These are phyloP conservation scores for Corythaixoides concolor DNA, from an alignment of 2,113 vertebrate genomes.

Conservation along the genomic window DNA sequence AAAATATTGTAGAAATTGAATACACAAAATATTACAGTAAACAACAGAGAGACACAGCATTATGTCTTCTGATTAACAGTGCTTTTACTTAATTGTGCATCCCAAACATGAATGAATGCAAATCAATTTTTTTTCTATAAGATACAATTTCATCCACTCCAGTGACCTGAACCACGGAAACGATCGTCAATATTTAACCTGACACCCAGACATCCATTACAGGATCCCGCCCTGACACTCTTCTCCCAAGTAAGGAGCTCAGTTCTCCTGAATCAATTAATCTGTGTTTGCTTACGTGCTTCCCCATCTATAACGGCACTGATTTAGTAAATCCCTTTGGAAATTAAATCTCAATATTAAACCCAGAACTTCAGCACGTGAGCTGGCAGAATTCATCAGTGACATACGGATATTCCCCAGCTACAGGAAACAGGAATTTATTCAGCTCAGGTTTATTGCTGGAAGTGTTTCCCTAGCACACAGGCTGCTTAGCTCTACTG, in stretches of 20 bases:
- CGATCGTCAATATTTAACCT: neutral
- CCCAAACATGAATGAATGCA: neutral
- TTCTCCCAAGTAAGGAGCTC: neutral
- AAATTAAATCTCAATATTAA: slow-evolving; percentile 30
- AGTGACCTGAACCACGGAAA: slow-evolving; percentile 10
- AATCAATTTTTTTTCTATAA: neutral
- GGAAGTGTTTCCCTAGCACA: neutral
- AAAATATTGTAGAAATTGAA: neutral
- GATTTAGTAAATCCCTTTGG: slow-evolving; percentile 20
- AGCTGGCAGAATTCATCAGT: neutral
- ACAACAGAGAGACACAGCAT: neutral
- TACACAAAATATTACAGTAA: neutral
- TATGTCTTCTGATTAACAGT: neutral
- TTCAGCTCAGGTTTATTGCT: slow-evolving; percentile 4
- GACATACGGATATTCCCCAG: neutral
- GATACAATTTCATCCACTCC: neutral
- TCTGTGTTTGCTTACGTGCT: neutral
- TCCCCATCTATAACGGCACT: neutral
- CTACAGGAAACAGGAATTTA: neutral
- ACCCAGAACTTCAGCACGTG: neutral
- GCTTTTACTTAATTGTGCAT: neutral
- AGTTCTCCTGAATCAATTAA: neutral
- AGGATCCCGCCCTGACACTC: neutral
- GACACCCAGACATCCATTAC: neutral
- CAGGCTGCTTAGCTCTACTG: neutral